Percentiles rank a stretch among this genome's conserved stretches.
phyloP scores from a whole-genome alignment of 2,888 invertebrate genomes.

The Euproctis similis region DNA sequence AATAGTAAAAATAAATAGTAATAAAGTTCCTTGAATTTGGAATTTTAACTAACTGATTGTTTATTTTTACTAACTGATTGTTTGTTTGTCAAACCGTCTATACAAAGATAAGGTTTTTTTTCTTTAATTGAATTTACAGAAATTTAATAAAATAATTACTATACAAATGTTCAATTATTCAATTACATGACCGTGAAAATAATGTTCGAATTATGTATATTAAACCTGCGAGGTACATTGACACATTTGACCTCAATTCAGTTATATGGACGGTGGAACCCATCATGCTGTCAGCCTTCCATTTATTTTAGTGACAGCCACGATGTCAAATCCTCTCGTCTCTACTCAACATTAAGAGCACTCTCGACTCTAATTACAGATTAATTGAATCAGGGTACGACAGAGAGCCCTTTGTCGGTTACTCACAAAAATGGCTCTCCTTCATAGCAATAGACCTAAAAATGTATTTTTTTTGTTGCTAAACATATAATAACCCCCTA shows the following conservation, averaged over 20 bases:
- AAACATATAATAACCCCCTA: slow-evolving; percentile 9
- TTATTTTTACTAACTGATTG: too few relatives aligned
- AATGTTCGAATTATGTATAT: too few relatives aligned
- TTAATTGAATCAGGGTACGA: slow-evolving; percentile 65
- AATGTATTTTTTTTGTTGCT: slow-evolving; percentile 15
- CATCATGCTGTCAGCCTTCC: slow-evolving; percentile 59
- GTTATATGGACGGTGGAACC: slow-evolving; percentile 36
- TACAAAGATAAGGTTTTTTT: too few relatives aligned
- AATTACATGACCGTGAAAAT: background rate
- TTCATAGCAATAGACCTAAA: slow-evolving; percentile 20
- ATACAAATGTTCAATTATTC: background rate
- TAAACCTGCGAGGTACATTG: slow-evolving; percentile 14
- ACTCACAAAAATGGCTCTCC: slow-evolving; percentile 33
- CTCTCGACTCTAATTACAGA: slow-evolving; percentile 69
- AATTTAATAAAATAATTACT: background rate
- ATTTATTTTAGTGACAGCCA: slow-evolving; percentile 60
- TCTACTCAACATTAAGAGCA: slow-evolving; percentile 67
- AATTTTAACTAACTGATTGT: too few relatives aligned
- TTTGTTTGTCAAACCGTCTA: too few relatives aligned
- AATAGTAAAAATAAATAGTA: too few relatives aligned
- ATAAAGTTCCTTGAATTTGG: too few relatives aligned
- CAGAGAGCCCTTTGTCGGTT: slow-evolving; percentile 47
- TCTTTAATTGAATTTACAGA: too few relatives aligned
- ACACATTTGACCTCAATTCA: slow-evolving; percentile 49
- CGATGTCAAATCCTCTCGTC: slow-evolving; percentile 55